A percentile compares a stretch with the other conserved stretches of the same genome.
These are phyloP conservation scores for Callosobruchus maculatus DNA, from an alignment of 2,888 invertebrate species.

Conservation along the genomic window DNA sequence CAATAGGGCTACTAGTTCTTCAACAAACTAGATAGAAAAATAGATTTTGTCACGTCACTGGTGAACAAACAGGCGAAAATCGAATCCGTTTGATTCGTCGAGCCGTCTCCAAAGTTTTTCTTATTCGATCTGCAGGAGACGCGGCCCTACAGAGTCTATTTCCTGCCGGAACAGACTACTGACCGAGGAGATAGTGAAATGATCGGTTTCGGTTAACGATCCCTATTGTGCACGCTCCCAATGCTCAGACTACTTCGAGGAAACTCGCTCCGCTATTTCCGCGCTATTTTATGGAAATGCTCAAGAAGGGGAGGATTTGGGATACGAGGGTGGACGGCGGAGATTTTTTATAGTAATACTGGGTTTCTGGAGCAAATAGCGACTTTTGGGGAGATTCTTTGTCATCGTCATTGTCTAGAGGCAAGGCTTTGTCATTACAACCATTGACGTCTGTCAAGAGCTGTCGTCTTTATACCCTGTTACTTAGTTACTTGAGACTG, in stretches of 20 bases:
- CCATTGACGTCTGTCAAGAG: too few relatives aligned
- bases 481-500: too few relatives aligned
- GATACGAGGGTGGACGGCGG: background rate
- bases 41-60: background rate
- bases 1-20: too few relatives aligned
- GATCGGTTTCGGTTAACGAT: constrained; percentile 39
- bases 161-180: constrained; percentile 30
- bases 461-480: too few relatives aligned
- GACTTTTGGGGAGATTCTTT: background rate
- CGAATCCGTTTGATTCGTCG: constrained; percentile 16
- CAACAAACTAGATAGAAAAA: background rate
- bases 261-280: background rate
- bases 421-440: too few relatives aligned
- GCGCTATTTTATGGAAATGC: background rate
- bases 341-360: background rate
- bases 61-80: constrained; percentile 11
- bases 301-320: background rate
- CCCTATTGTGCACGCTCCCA: constrained; percentile 26
- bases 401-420: too few relatives aligned
- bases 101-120: constrained; percentile 3
- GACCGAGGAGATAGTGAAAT: constrained; percentile 39
- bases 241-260: background rate
- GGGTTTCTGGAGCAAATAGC: background rate
- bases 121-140: constrained; percentile 13
- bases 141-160: constrained; percentile 26